phyloP scores from a whole-genome alignment of 2,113 vertebrate species.

The Probosciger aterrimus region DNA sequence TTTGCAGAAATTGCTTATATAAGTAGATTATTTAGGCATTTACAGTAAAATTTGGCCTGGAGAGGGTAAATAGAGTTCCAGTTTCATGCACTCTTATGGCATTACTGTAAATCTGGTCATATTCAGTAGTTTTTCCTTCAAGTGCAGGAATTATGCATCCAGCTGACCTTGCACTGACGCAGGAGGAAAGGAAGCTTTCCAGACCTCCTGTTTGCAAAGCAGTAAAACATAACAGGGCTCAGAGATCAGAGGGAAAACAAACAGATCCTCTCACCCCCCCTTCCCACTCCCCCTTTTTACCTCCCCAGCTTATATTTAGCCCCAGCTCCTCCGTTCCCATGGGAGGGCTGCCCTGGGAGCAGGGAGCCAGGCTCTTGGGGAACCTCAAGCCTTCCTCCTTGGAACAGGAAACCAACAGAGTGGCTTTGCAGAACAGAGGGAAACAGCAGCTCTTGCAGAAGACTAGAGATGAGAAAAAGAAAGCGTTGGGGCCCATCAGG shows the following conservation, averaged over 20 bases:
- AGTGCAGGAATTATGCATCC: neutral
- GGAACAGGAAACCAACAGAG: neutral
- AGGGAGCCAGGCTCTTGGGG: neutral
- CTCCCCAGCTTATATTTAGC: neutral
- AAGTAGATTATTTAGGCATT: neutral
- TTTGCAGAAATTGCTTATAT: neutral
- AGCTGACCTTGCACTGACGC: neutral
- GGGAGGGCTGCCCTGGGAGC: neutral
- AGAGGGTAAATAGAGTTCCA: neutral
- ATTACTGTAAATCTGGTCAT: neutral
- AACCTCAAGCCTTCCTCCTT: neutral
- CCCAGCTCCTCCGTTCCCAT: neutral
- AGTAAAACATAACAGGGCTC: conserved; percentile 38
- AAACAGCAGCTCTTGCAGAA: neutral
- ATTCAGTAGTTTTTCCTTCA: neutral
- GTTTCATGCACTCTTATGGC: neutral
- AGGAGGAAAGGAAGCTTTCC: conserved; percentile 34
- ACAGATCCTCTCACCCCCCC: neutral
- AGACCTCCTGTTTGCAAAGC: conserved; percentile 50
- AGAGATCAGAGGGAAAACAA: conserved; percentile 53
- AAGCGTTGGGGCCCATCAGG: neutral
- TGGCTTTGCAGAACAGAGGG: neutral
- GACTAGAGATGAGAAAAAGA: neutral
- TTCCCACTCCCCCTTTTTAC: neutral
- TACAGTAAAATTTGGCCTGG: neutral